These are phyloP conservation scores for Aramus guarauna DNA, from an alignment of 2,113 vertebrate genomes.

Conservation along the genomic window DNA sequence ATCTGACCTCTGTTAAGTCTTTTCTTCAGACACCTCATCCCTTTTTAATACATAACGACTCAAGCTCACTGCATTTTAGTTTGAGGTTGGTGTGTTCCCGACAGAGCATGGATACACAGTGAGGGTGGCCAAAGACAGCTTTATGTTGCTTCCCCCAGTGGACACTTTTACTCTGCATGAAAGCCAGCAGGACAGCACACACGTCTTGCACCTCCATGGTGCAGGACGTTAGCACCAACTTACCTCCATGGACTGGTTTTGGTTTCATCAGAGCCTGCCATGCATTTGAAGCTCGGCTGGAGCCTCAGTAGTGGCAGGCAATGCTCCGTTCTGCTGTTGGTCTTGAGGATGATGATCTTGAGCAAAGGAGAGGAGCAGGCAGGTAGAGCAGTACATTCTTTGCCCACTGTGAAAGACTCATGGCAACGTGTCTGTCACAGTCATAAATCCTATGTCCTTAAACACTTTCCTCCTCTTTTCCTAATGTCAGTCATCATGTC, in stretches of 20 bases:
- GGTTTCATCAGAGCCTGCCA: neutral
- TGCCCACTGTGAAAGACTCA: neutral
- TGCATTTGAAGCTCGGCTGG: neutral
- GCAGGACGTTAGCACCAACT: neutral
- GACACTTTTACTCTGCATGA: neutral
- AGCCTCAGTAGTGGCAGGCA: neutral
- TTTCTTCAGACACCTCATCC: neutral
- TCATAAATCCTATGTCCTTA: neutral
- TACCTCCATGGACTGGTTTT: neutral
- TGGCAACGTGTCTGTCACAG: neutral
- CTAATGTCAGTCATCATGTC: neutral
- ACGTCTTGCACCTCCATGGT: neutral
- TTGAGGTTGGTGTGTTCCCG: neutral
- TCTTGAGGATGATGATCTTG: neutral
- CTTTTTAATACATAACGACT: neutral
- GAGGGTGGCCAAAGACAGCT: neutral
- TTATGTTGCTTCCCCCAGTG: neutral
- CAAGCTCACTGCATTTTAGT: neutral
- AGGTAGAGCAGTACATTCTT: neutral
- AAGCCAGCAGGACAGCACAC: neutral
- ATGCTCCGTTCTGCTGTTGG: neutral
- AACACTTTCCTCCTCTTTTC: neutral
- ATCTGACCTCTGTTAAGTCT: neutral
- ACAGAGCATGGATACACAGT: neutral
- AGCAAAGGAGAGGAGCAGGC: neutral